Evolutionary conservation across 2,797 vertebrate species (phyloP), one percentile per base, ranked within the genome.

Genomic region (Cossypha niveicapilla): DNA sequence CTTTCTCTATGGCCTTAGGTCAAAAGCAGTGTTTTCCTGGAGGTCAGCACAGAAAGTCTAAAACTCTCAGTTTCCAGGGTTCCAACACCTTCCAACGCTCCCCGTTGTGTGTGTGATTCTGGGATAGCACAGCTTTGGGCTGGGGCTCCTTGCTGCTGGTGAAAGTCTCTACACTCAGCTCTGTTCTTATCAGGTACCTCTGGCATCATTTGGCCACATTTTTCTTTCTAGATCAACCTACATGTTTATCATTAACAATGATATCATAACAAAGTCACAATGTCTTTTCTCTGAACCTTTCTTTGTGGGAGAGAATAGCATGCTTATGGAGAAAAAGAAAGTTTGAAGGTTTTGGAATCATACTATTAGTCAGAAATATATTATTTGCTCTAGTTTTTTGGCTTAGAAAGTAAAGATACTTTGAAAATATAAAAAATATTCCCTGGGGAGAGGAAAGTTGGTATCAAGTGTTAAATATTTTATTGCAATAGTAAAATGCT

Each of bases 131-230:
- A 44, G 44, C 34, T 48, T 25, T n/a, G 42, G 19, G 27, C 73
- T 56, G n/a, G 57, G 24, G 14, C 32, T 71, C 9, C 45, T 27
- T 19, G 9, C 56, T 74, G 42, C 78, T 79, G 18, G 12, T 68
- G 5, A 5, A 53, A 37, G 28, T 41, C 63, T 53, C 7, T 34
- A 4, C 2, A 1, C 16, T 68, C 42, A 25, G 4, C 41, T 7
- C 42, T 61, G 13, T 61, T 88, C 71, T 53, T 39, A 14, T 5
- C 10, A 10, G 18, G 44, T 41, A 16, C 7, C 58, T 68, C 54
- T n/a, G 42, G 16, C 12, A 23, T 28, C 1, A 1, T 41, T 66
- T 44, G 50, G 16, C 30, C 0, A 0, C 28, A 11, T 48, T 72
- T 45, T 72, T 67, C 42, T 48, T 62, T 66, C 34, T 41, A 50